Evolutionary conservation across 2,888 invertebrate species (phyloP).

Genomic region (Calliopum simillimum): DNA sequence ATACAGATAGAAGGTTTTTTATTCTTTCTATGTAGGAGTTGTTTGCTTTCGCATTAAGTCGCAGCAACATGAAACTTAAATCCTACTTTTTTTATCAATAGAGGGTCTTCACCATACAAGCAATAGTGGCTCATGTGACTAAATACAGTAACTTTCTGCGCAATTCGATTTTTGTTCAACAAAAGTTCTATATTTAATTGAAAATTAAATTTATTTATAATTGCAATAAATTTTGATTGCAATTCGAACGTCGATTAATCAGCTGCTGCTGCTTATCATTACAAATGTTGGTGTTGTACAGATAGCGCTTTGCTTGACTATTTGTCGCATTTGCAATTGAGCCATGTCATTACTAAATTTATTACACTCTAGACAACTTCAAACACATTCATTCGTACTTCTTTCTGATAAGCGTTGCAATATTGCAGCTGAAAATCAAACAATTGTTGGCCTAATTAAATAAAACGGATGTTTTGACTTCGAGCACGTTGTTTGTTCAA

Average conservation of each 20-base stretch:
- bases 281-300: constrained; percentile 23
- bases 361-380: not conserved
- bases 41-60: not conserved
- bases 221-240: constrained; percentile 5
- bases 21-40: not conserved
- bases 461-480: no score
- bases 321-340: not conserved
- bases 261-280: not conserved
- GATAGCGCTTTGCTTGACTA: not conserved
- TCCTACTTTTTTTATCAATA: not conserved
- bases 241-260: not conserved
- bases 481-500: no score
- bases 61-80: not conserved
- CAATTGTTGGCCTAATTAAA: no score
- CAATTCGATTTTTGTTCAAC: no score
- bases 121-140: no score
- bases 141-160: no score
- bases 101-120: not conserved
- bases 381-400: not conserved
- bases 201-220: constrained; percentile 8
- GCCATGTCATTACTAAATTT: not conserved
- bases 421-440: no score
- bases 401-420: no score
- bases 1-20: not conserved
- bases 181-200: not conserved